Conservation (phyloP, 1,140 invertebrate species). For the Dinothrombium tinctorium region DNA sequence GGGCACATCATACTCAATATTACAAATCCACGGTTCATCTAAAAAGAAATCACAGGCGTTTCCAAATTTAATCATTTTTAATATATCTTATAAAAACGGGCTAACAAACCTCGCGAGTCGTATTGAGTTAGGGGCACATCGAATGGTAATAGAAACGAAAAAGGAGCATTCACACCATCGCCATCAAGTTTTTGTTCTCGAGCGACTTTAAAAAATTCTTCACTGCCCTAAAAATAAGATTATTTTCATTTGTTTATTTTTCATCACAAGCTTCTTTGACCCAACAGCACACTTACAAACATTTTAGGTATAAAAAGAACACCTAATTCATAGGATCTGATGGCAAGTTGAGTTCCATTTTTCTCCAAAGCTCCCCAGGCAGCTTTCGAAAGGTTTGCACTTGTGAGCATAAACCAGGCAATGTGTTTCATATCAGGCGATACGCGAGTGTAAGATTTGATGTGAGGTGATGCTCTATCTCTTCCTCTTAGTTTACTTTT, state of each 20-base stretch:
- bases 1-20: too few species aligned
- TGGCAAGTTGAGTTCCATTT: constrained; percentile 35
- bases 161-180: constrained; percentile 4
- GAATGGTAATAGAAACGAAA: constrained; percentile 42
- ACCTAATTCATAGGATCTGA: constrained; percentile 73
- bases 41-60: background rate
- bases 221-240: constrained; percentile 16
- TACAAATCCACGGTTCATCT: constrained; percentile 2
- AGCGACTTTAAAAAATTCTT: constrained; percentile 5
- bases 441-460: constrained; percentile 63
- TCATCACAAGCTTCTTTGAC: constrained; percentile 20
- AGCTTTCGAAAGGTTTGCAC: constrained; percentile 24
- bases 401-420: constrained; percentile 59
- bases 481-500: constrained; percentile 37
- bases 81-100: background rate
- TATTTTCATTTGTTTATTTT: constrained; percentile 20
- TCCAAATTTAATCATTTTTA: background rate
- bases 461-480: constrained; percentile 65
- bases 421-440: constrained; percentile 36
- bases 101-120: constrained; percentile 15
- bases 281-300: constrained; percentile 32
- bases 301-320: constrained; percentile 64
- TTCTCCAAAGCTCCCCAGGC: constrained; percentile 65
- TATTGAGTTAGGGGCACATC: constrained; percentile 47
- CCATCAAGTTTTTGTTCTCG: background rate